A percentile compares a stretch with the other conserved stretches of the same genome.
Conservation (phyloP, 2,113 vertebrate genomes). For the Craseonycteris thonglongyai region DNA sequence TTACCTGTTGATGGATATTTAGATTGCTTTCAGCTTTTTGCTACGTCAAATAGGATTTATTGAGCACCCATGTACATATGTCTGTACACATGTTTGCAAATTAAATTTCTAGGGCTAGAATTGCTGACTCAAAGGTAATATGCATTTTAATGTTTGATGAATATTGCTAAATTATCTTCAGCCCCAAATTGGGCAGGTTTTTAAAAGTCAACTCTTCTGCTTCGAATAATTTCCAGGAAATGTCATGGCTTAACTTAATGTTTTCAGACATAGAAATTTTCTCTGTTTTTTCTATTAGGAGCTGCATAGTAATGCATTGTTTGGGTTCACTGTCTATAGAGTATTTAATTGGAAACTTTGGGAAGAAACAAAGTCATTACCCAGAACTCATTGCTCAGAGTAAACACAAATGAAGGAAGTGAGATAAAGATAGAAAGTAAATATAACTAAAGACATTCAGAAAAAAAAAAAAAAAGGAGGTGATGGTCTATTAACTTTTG, state of each 20-base stretch:
- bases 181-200: not conserved
- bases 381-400: not conserved
- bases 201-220: constrained; percentile 16
- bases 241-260: not conserved
- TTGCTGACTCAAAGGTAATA: constrained; percentile 3
- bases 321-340: not conserved
- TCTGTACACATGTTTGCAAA: not conserved
- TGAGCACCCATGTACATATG: not conserved
- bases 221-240: constrained; percentile 35
- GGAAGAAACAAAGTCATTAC: not conserved
- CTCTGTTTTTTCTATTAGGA: not conserved
- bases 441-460: not conserved
- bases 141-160: not conserved
- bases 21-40: not conserved
- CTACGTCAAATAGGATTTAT: not conserved
- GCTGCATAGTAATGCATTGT: not conserved
- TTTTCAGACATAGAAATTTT: not conserved
- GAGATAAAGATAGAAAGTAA: not conserved
- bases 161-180: not conserved
- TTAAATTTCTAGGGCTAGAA: not conserved
- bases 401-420: not conserved
- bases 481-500: not conserved
- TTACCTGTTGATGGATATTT: not conserved
- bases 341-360: not conserved
- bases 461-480: not conserved